Percentiles rank a stretch among this genome's conserved stretches.
Evolutionary conservation across 2,888 invertebrate species (phyloP).

Genomic region (Flabesymbios commensalis): DNA sequence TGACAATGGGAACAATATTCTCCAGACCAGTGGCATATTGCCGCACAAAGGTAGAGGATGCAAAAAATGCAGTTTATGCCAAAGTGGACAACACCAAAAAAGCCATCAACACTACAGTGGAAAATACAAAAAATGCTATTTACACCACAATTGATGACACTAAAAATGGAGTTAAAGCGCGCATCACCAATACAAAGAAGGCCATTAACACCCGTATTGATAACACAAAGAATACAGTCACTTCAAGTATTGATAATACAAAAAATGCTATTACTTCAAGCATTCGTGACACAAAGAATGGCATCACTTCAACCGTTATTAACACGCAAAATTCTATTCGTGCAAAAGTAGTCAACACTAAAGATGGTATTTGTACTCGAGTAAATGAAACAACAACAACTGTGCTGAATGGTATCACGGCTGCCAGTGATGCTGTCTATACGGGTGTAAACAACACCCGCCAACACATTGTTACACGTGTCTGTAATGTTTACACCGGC

Average conservation of each 20-base stretch:
- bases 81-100: slow-evolving; percentile 25
- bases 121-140: slow-evolving; percentile 19
- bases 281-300: neutral
- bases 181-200: slow-evolving; percentile 12
- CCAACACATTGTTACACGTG: slow-evolving; percentile 12
- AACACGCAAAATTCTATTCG: neutral
- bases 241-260: neutral
- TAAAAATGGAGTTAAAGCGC: slow-evolving; percentile 5
- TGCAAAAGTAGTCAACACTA: slow-evolving; percentile 5
- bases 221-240: slow-evolving; percentile 1
- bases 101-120: slow-evolving; percentile 14
- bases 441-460: slow-evolving; percentile 4
- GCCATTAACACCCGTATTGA: slow-evolving; percentile 1
- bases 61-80: slow-evolving; percentile 11
- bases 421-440: slow-evolving; percentile 3
- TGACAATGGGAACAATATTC: slow-evolving; percentile 24
- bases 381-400: no score
- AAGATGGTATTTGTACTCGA: slow-evolving; percentile 3
- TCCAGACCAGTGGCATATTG: slow-evolving; percentile 21
- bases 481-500: slow-evolving; percentile 7
- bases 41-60: slow-evolving; percentile 18
- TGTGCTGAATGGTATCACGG: no score
- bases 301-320: neutral
- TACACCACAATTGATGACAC: slow-evolving; percentile 14
- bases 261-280: neutral